Evolutionary conservation across 2,113 vertebrate genomes (phyloP), one percentile per base, ranked within the genome.

Genomic region (Pteruthius melanotis): DNA sequence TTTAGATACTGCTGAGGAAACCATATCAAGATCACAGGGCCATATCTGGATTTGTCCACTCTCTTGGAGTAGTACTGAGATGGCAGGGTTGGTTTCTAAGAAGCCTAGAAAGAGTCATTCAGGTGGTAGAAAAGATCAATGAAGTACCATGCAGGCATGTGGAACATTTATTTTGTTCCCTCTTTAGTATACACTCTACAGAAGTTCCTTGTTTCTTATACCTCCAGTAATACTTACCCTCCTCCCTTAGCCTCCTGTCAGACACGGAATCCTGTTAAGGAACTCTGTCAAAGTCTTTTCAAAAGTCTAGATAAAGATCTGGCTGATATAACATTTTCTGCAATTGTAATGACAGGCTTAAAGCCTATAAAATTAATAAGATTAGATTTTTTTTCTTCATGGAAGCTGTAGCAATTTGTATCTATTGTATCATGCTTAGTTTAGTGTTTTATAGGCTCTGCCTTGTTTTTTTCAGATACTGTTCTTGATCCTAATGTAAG

Each of bases 131-230:
- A 80, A 89, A 89, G 33, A 78, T 17, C 22, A 31, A 6, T 27
- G 37, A 89, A 59, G 8, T 64, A 60, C 79, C 22, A 44, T 1
- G 1, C 12, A 76, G 10, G 9, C 65, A 69, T 17, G 4, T 61
- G n/a, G 70, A 89, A 6, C 7, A 10, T 24, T 81, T 63, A 7
- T 70, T 77, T 59, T 49, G 37, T 35, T 5, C 85, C 24, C 14
- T 63, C 15, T 14, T 74, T 26, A 54, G 28, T 42, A 59, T 0
- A 3, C 3, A 3, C 6, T n/a, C 45, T 74, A 30, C 1, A 2
- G 61, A 60, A 31, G n/a, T 35, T 59, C 49, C 64, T 72, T 49
- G 13, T 69, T 92, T 42, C 24, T 76, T 39, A 15, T 15, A 33
- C 45, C 18, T 70, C 52, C 4, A 3, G 7, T 31, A 74, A 31